A percentile compares a stretch with the other conserved stretches of the same genome.
Conservation (phyloP, 2,113 vertebrate species). For the Brachypteracias leptosomus region DNA sequence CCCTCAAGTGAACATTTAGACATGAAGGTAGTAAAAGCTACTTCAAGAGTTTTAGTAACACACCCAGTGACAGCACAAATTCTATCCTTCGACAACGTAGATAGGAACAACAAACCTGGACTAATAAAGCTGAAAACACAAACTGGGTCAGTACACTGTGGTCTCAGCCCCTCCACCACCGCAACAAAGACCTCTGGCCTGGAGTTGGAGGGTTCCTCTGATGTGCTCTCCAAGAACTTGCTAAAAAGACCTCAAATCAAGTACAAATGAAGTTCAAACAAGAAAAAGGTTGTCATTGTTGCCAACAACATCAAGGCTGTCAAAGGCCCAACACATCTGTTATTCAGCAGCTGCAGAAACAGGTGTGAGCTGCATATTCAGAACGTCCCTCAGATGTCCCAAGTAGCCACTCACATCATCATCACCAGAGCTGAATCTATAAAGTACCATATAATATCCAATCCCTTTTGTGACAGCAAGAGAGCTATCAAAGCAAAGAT, state of each 20-base stretch:
- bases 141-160: neutral
- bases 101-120: neutral
- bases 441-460: neutral
- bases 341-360: slow-evolving; percentile 49
- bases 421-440: neutral
- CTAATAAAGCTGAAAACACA: neutral
- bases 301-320: neutral
- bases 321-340: slow-evolving; percentile 7
- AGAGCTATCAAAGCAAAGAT: neutral
- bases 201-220: neutral
- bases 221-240: neutral
- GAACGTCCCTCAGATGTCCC: neutral
- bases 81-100: neutral
- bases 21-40: neutral
- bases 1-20: neutral
- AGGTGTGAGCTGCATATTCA: neutral
- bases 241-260: neutral
- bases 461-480: neutral
- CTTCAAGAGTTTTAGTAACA: neutral
- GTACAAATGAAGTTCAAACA: slow-evolving; percentile 5
- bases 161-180: neutral
- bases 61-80: neutral
- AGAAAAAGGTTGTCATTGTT: neutral
- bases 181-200: neutral
- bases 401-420: neutral